A percentile compares a stretch with the other conserved stretches of the same genome.
phyloP scores from a whole-genome alignment of 2,888 invertebrate genomes.

The Melipona beecheii region DNA sequence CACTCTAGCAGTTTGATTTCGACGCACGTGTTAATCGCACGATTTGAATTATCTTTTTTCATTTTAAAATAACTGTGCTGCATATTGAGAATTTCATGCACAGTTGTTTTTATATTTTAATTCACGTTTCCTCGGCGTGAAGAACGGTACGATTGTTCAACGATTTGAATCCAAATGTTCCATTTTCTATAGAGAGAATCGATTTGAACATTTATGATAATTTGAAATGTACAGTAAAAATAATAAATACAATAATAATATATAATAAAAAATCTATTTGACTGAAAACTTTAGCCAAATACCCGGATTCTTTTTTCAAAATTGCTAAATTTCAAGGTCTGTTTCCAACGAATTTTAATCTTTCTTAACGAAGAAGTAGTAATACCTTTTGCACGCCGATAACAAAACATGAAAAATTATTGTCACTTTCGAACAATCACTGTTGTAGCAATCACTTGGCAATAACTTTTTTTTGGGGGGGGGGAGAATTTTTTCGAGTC shows the following conservation, averaged over 20 bases:
- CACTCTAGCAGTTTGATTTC: background rate
- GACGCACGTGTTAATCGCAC: background rate
- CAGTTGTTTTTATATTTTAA: background rate
- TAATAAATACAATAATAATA: too few species aligned
- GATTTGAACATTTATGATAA: too few species aligned
- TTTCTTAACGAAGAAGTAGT: too few species aligned
- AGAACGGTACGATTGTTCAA: background rate
- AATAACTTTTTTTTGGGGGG: fast-evolving
- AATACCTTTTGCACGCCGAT: too few species aligned
- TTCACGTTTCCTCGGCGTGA: background rate
- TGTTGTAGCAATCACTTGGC: background rate
- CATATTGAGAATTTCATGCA: too few species aligned
- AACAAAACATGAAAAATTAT: background rate
- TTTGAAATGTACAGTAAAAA: too few species aligned
- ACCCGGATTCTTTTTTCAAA: background rate
- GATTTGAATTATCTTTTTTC: background rate
- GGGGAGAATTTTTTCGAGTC: background rate
- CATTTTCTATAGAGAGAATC: too few species aligned
- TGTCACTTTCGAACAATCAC: fast-evolving
- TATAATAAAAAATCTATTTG: too few species aligned
- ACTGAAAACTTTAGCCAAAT: too few species aligned
- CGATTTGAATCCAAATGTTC: too few species aligned
- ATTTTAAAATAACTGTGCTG: too few species aligned
- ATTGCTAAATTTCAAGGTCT: too few species aligned
- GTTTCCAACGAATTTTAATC: background rate